A percentile compares a stretch with the other conserved stretches of the same genome.
phyloP scores from a whole-genome alignment of 2,113 vertebrate genomes.

The Pseudorasbora parva region DNA sequence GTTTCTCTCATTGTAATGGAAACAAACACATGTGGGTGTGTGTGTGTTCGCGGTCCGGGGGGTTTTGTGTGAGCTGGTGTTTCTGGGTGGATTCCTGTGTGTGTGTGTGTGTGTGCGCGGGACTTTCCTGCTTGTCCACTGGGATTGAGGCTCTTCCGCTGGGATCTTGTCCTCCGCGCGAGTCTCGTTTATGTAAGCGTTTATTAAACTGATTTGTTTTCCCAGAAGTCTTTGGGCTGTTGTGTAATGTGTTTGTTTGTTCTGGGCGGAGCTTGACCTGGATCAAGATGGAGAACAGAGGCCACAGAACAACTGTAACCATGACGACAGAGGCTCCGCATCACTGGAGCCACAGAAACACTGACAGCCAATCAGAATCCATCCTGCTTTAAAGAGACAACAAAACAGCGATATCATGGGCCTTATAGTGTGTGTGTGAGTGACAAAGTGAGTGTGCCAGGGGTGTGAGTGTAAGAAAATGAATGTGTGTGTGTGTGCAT shows the following conservation, averaged over 20 bases:
- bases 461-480: too few species aligned
- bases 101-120: background rate
- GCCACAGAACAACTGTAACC: too few species aligned
- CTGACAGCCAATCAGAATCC: background rate
- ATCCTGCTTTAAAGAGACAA: background rate
- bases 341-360: background rate
- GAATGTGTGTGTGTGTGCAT: too few species aligned
- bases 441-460: too few species aligned
- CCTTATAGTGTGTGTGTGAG: too few species aligned
- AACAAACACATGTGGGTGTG: background rate
- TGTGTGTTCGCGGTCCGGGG: background rate
- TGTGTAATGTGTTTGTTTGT: background rate
- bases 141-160: too few species aligned
- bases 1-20: background rate
- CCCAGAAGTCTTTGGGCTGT: background rate
- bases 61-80: background rate
- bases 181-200: background rate
- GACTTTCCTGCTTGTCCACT: background rate
- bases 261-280: background rate
- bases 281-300: too few species aligned
- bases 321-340: background rate
- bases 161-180: background rate
- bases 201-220: slow-evolving; percentile 2
- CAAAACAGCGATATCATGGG: background rate
- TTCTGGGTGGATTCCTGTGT: slow-evolving; percentile 55